These are phyloP conservation scores for Macrotis lagotis DNA, from an alignment of 2,113 vertebrate genomes.

Conservation along the genomic window DNA sequence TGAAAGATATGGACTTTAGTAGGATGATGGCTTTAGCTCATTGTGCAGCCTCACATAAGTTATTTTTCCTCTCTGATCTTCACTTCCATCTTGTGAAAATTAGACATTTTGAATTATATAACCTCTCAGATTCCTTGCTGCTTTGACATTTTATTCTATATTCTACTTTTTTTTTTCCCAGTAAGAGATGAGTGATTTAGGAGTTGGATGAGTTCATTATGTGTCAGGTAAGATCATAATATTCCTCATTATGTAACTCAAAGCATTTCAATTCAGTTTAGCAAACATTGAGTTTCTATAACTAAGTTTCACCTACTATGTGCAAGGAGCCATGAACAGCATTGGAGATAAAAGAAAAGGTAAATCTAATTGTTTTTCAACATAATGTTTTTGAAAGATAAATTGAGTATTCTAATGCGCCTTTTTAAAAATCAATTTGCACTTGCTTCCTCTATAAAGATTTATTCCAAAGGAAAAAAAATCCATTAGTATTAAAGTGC, in stretches of 20 bases:
- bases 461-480: slow-evolving; percentile 82
- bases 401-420: slow-evolving; percentile 81
- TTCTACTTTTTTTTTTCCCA: background rate
- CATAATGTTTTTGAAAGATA: slow-evolving; percentile 81
- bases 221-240: slow-evolving; percentile 46
- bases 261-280: background rate
- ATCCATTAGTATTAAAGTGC: slow-evolving; percentile 87
- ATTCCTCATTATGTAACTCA: background rate
- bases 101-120: background rate
- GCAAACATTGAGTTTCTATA: background rate
- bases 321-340: background rate
- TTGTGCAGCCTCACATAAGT: background rate
- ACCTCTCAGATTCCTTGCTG: background rate
- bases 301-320: background rate
- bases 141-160: background rate
- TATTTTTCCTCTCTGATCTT: background rate
- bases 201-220: slow-evolving; percentile 66
- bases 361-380: slow-evolving; percentile 82
- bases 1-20: background rate
- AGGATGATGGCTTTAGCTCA: background rate
- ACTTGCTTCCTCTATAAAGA: slow-evolving; percentile 78
- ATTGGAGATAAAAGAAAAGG: slow-evolving; percentile 52
- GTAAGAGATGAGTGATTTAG: slow-evolving; percentile 59
- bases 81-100: background rate
- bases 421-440: slow-evolving; percentile 84